phyloP scores from a whole-genome alignment of 2,888 invertebrate species.

The Hyles lineata region DNA sequence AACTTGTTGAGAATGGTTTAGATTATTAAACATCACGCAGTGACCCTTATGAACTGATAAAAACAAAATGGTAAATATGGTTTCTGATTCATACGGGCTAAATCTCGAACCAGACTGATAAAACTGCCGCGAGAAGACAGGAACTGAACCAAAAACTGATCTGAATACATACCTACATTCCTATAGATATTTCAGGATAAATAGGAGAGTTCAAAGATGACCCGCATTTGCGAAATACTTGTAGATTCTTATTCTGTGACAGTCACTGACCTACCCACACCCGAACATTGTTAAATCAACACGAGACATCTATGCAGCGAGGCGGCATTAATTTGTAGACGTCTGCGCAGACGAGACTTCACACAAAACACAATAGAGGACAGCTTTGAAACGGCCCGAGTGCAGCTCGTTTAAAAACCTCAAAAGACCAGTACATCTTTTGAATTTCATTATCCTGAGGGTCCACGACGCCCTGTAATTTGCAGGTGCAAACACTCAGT shows the following conservation, averaged over 20 bases:
- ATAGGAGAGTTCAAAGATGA: too few relatives aligned
- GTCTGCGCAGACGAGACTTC: background rate
- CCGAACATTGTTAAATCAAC: background rate
- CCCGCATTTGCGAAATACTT: too few relatives aligned
- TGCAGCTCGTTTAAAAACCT: constrained; percentile 7
- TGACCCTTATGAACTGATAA: too few relatives aligned
- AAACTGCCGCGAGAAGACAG: too few relatives aligned
- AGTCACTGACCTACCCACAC: background rate
- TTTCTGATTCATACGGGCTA: too few relatives aligned
- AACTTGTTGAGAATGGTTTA: too few relatives aligned
- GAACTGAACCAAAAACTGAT: too few relatives aligned
- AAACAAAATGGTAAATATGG: too few relatives aligned
- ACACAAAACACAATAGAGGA: constrained; percentile 10
- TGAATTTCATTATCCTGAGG: constrained; percentile 6
- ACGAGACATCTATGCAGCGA: background rate
- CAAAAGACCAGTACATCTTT: constrained; percentile 17
- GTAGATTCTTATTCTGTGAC: background rate
- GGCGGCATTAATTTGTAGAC: constrained; percentile 8
- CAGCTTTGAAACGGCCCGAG: constrained; percentile 1
- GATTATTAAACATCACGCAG: too few relatives aligned
- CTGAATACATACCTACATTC: too few relatives aligned
- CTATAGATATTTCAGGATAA: too few relatives aligned
- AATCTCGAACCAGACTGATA: too few relatives aligned
- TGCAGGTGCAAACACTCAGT: constrained; percentile 4
- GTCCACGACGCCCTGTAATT: background rate